These are phyloP conservation scores for Diplazon laetatorius DNA, from an alignment of 2,888 invertebrate genomes.

Conservation along the genomic window DNA sequence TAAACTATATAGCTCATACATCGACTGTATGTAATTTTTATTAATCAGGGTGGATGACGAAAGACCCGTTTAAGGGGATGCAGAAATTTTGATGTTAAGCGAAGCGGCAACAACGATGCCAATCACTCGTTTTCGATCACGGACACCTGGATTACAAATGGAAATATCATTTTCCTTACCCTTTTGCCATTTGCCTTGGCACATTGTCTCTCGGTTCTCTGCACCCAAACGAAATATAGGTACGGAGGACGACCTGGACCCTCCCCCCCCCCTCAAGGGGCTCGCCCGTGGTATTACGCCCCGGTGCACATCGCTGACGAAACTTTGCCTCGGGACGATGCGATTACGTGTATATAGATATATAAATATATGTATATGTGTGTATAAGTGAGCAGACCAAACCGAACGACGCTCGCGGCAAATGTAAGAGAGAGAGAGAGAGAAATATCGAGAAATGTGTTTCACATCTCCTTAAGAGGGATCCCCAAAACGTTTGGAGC, in stretches of 20 bases:
- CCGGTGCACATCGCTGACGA: slow-evolving; percentile 64
- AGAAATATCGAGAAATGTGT: too few relatives aligned
- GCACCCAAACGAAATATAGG: neutral
- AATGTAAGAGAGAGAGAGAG: too few relatives aligned
- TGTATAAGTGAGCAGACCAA: too few relatives aligned
- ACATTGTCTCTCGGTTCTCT: slow-evolving; percentile 33
- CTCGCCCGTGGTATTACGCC: slow-evolving; percentile 49
- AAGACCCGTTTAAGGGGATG: slow-evolving; percentile 60
- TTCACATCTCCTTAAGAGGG: too few relatives aligned
- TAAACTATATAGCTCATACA: too few relatives aligned
- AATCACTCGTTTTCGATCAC: slow-evolving; percentile 62
- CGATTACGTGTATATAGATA: slow-evolving; percentile 51
- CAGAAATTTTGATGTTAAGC: slow-evolving; percentile 55
- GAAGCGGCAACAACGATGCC: slow-evolving; percentile 52
- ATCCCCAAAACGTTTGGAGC: too few relatives aligned
- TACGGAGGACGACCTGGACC: neutral
- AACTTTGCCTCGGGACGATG: slow-evolving; percentile 71
- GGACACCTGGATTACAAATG: slow-evolving; percentile 51
- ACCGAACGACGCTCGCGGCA: too few relatives aligned
- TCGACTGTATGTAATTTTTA: too few relatives aligned
- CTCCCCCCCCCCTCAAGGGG: slow-evolving; percentile 18
- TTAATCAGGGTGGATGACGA: too few relatives aligned
- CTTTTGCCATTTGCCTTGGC: slow-evolving; percentile 46
- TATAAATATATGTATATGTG: too few relatives aligned
- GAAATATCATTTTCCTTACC: slow-evolving; percentile 59